These are phyloP conservation scores for Drosophila elegans DNA, from an alignment of 1,140 invertebrate genomes.

Conservation along the genomic window DNA sequence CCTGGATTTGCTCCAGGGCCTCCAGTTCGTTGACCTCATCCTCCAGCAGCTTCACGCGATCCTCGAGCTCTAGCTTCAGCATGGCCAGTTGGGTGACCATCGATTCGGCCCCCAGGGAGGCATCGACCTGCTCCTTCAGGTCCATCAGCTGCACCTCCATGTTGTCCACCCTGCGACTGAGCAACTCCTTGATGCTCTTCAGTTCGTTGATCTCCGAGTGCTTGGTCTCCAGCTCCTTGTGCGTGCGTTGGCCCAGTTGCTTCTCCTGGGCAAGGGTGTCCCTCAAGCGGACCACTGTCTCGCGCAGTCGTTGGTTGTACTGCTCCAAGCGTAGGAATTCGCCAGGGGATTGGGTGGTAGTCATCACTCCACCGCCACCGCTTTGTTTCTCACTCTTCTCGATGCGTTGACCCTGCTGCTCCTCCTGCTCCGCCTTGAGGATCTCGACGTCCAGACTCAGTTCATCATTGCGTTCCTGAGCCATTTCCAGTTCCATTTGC, in stretches of 20 bases:
- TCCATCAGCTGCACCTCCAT: constrained; percentile 95
- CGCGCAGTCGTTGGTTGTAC: constrained; percentile 95
- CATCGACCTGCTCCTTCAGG: constrained; percentile 90
- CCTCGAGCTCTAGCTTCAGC: constrained; percentile 96
- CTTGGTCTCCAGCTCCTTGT: constrained; percentile 96
- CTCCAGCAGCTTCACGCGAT: constrained; percentile 93
- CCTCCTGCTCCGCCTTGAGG: constrained; percentile 92
- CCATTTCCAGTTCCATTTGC: constrained; percentile 94
- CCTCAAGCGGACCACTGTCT: constrained; percentile 95
- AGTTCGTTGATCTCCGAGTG: constrained; percentile 93
- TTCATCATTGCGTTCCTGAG: constrained; percentile 95
- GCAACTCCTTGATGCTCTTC: constrained; percentile 93
- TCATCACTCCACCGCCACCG: background rate
- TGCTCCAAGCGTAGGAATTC: constrained; percentile 97
- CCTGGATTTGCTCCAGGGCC: constrained; percentile 91
- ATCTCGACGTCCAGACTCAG: constrained; percentile 96
- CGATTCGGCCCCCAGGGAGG: constrained; percentile 97
- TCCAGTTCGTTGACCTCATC: constrained; percentile 95
- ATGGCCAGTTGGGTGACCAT: constrained; percentile 98
- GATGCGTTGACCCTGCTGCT: constrained; percentile 64
- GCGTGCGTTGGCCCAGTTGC: constrained; percentile 93
- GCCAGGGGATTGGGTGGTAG: constrained; percentile 87
- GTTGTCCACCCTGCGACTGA: constrained; percentile 90
- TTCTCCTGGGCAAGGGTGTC: constrained; percentile 98
- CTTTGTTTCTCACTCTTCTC: constrained; percentile 63